Evolutionary conservation across 92 coral and sea anemone genomes (phyloP).

Genomic region (Meandrina meandrites): DNA sequence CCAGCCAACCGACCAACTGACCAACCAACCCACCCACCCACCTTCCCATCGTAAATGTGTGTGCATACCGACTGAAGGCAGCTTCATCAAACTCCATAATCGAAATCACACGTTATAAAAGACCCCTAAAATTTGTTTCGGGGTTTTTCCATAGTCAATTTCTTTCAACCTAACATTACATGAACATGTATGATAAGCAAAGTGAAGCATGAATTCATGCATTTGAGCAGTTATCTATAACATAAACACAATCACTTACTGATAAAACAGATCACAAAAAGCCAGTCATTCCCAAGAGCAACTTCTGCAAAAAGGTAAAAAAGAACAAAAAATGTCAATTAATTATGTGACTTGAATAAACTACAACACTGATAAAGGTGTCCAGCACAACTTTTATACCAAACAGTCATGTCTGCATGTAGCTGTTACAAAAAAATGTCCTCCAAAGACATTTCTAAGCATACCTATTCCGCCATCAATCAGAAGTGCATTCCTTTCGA

Average conservation of each 20-base stretch:
- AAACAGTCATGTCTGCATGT: background rate
- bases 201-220: background rate
- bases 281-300: constrained; percentile 90
- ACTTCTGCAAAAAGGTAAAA: constrained; percentile 59
- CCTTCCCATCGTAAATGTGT: background rate
- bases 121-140: background rate
- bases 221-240: background rate
- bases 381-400: background rate
- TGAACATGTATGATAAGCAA: background rate
- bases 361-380: background rate
- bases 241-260: constrained; percentile 53
- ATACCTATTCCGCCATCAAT: constrained; percentile 76
- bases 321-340: constrained; percentile 1
- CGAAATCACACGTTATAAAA: background rate
- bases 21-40: too few species aligned
- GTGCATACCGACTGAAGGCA: background rate
- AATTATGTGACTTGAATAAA: background rate
- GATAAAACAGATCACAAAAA: constrained; percentile 85
- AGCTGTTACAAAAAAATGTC: background rate
- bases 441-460: background rate
- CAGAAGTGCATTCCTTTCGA: constrained; percentile 64
- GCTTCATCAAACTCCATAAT: background rate
- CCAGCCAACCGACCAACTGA: too few species aligned
- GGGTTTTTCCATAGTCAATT: background rate
- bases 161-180: too few species aligned